A percentile compares a stretch with the other conserved stretches of the same genome.
phyloP scores from a whole-genome alignment of 2,888 invertebrate genomes.

The Sipha maydis region DNA sequence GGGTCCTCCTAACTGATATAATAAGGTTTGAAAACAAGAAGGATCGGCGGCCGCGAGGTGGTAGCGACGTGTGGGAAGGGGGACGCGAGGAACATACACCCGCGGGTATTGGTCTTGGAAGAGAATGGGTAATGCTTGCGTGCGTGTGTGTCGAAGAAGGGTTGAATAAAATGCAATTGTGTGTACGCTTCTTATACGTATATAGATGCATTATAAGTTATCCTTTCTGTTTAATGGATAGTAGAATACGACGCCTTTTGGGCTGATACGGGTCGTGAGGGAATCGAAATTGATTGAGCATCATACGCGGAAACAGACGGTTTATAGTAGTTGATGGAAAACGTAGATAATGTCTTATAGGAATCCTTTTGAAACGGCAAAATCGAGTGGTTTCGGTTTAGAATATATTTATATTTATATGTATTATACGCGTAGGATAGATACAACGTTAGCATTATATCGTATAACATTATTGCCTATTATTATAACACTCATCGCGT shows the following conservation, averaged over 20 bases:
- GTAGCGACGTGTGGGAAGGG: background rate
- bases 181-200: too few relatives aligned
- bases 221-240: too few relatives aligned
- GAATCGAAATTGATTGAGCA: constrained; percentile 27
- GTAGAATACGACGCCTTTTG: background rate
- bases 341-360: background rate
- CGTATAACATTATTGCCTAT: too few relatives aligned
- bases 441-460: too few relatives aligned
- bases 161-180: too few relatives aligned
- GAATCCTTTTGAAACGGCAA: background rate
- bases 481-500: too few relatives aligned
- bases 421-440: too few relatives aligned
- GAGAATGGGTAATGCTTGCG: too few relatives aligned
- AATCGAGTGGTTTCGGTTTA: background rate
- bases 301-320: constrained; percentile 5
- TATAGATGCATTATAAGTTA: too few relatives aligned
- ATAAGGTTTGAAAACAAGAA: constrained; percentile 32
- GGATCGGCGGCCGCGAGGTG: background rate
- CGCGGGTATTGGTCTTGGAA: background rate
- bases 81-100: background rate
- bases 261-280: background rate
- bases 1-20: constrained; percentile 20
- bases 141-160: too few relatives aligned
- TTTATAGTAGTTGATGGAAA: background rate
- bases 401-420: too few relatives aligned